Percentiles rank a stretch among this genome's conserved stretches.
These are phyloP conservation scores for Garra rufa DNA, from an alignment of 2,113 vertebrate species.

Conservation along the genomic window DNA sequence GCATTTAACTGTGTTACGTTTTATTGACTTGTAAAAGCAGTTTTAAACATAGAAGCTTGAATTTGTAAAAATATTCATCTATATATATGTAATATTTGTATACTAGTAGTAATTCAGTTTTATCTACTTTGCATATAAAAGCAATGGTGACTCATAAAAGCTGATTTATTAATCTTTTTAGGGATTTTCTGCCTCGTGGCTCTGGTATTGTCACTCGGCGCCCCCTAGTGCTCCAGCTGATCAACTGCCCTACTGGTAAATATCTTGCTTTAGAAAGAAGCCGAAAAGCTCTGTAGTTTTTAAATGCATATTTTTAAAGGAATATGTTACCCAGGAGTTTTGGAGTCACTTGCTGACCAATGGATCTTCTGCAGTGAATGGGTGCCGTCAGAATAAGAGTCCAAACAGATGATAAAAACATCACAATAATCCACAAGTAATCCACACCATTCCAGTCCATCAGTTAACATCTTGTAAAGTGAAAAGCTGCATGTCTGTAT, in stretches of 20 bases:
- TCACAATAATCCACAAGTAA: background rate
- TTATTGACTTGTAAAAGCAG: background rate
- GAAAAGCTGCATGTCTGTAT: background rate
- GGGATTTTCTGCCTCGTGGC: slow-evolving; percentile 94
- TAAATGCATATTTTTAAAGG: background rate
- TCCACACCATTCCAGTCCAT: background rate
- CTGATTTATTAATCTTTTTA: slow-evolving; percentile 56
- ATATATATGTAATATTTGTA: no score
- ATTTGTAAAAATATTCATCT: background rate
- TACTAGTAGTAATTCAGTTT: no score
- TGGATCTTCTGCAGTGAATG: no score
- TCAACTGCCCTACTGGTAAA: slow-evolving; percentile 87
- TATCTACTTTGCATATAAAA: no score
- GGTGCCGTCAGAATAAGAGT: background rate
- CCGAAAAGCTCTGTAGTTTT: background rate
- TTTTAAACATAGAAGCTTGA: background rate
- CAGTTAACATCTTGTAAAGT: background rate
- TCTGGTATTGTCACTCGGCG: slow-evolving; percentile 95
- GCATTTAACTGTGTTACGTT: background rate
- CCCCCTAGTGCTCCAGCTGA: slow-evolving; percentile 93
- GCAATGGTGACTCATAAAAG: background rate
- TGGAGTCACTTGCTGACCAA: no score
- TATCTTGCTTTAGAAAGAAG: background rate
- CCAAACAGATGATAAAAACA: background rate
- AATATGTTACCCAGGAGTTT: no score